Evolutionary conservation across 23 tunicate genomes (phyloP).

Genomic region (Botrylloides violaceus): DNA sequence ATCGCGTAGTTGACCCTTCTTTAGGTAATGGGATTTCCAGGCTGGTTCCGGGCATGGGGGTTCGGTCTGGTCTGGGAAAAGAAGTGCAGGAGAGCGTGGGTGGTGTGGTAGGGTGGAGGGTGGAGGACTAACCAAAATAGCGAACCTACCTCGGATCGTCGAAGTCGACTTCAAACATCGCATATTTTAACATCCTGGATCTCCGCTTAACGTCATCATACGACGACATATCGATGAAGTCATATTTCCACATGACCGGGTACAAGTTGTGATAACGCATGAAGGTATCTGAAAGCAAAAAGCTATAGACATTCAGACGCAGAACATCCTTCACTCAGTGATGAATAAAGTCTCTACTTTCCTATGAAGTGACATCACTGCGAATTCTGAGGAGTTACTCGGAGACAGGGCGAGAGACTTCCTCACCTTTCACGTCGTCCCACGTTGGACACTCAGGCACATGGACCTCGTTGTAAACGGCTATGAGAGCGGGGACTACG

Average conservation of each 20-base stretch:
- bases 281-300: constrained; percentile 29
- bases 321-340: background rate
- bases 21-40: too few species aligned
- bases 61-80: too few species aligned
- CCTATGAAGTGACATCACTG: too few species aligned
- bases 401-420: background rate
- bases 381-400: too few species aligned
- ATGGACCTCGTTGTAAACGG: constrained; percentile 10
- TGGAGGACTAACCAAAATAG: too few species aligned
- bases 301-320: background rate
- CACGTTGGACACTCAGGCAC: constrained; percentile 24
- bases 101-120: too few species aligned
- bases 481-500: background rate
- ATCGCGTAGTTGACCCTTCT: too few species aligned
- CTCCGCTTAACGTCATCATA: constrained; percentile 30
- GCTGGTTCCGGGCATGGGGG: too few species aligned
- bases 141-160: constrained; percentile 37
- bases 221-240: constrained; percentile 41
- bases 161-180: constrained; percentile 43
- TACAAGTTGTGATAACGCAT: constrained; percentile 41
- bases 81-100: too few species aligned
- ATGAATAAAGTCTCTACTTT: too few species aligned
- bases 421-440: constrained; percentile 28
- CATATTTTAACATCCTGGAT: constrained; percentile 17
- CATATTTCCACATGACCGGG: constrained; percentile 51